phyloP scores from a whole-genome alignment of 2,113 vertebrate species.

The Strigops habroptila region DNA sequence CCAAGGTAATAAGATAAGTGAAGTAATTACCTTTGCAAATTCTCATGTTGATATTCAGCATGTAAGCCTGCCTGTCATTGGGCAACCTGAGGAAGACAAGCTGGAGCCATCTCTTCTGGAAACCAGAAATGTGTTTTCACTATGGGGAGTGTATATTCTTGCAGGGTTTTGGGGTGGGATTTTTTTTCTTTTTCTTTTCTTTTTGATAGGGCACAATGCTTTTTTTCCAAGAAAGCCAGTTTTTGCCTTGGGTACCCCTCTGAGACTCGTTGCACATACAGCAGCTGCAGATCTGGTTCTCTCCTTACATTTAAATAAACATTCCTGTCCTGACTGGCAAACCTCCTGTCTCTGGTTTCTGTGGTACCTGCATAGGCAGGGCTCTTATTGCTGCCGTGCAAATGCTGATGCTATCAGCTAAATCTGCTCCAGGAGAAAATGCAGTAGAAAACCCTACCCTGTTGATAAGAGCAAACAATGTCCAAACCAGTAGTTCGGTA shows the following conservation, averaged over 20 bases:
- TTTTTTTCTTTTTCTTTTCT: neutral
- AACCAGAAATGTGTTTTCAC: neutral
- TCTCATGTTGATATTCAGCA: neutral
- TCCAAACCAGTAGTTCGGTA: neutral
- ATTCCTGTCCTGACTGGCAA: constrained; percentile 52
- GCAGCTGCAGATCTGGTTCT: constrained; percentile 37
- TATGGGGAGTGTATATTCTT: neutral
- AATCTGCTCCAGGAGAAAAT: neutral
- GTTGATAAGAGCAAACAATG: neutral
- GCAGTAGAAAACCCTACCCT: neutral
- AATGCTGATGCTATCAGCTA: constrained; percentile 19
- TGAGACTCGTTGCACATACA: neutral
- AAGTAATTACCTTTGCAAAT: constrained; percentile 11
- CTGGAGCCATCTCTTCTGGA: neutral
- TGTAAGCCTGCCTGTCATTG: neutral
- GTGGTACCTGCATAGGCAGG: constrained; percentile 5
- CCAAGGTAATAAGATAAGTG: constrained; percentile 3
- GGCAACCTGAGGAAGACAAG: neutral
- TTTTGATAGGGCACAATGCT: neutral
- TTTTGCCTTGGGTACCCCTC: constrained; percentile 4
- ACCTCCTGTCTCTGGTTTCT: constrained; percentile 5
- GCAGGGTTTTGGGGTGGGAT: neutral
- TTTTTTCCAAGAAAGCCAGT: neutral
- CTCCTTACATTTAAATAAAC: constrained; percentile 37
- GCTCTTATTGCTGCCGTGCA: neutral